Base-by-base conservation (phyloP, 2,113 vertebrate genomes). In the Cinclus cinclus region DNA sequence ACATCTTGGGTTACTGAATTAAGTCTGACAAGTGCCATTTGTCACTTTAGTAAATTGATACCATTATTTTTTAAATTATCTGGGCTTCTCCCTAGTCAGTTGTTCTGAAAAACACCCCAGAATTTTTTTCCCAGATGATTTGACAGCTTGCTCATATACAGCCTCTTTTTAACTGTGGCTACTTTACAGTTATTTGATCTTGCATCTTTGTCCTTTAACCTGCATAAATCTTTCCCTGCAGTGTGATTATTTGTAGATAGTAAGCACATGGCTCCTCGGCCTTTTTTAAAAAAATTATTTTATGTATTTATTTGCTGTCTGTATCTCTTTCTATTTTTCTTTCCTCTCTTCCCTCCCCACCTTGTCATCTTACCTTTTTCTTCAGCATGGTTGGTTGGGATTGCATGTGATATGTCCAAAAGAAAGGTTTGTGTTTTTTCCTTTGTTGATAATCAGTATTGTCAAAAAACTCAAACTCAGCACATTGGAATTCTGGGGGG, bases 361-460 rank as follows among this genome's bases (percentile, higher is more conserved):
- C 15, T 7, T 11, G 18, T 17, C 8, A 13, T 25, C 52, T 65
- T 74, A 76, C 44, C 9, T 64, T 92, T 82, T 79, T 41, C 31
- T 96, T 89, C 18, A 67, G 33, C 7, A 8, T 49, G 31, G 7
- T 52, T 90, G 70, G 39, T 46, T 83, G 52, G 25, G 13, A 63
- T 55, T 67, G 35, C 52, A 47, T 17, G 16, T 12, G 37, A 22
- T 83, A 6, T 42, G 24, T 89, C 47, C 49, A 77, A 92, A 55
- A 31, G 74, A 16, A 8, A 5, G 1, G 3, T 18, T 67, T 13
- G 1, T 0, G 1, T 2, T 2, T 59, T 63, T 44, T n/a, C 11
- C 39, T n/a, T 5, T 63, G 35, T 42, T 75, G 68, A 33, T 37
- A 50, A 67, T 55, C 35, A 16, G 2, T 25, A 28, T 79, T 82